These are phyloP conservation scores for Thymelicus acteon DNA, from an alignment of 2,888 invertebrate genomes.

Conservation along the genomic window DNA sequence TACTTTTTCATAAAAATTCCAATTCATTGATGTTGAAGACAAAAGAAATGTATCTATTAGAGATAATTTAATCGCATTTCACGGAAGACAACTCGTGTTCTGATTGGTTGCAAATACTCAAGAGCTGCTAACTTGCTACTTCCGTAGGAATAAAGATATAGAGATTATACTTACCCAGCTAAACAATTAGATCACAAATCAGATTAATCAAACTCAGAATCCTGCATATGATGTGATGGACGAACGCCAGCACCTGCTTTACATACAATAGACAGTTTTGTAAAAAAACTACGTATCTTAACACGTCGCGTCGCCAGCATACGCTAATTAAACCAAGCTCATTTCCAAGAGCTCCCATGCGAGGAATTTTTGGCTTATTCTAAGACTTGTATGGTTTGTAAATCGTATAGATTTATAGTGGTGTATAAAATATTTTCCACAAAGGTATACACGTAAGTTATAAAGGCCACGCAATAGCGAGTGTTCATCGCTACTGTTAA, in stretches of 20 bases:
- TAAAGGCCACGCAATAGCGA: too few species aligned
- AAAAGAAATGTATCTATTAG: too few species aligned
- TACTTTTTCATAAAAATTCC: too few species aligned
- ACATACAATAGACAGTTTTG: constrained; percentile 79
- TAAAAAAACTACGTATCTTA: constrained; percentile 55
- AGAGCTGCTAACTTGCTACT: too few species aligned
- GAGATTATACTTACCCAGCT: not conserved
- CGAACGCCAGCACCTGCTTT: constrained; percentile 71
- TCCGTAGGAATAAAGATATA: not conserved
- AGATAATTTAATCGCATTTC: too few species aligned
- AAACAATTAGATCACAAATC: not conserved
- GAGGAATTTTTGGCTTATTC: constrained; percentile 31
- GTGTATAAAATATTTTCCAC: not conserved
- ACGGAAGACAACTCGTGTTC: too few species aligned
- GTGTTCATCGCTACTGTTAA: too few species aligned
- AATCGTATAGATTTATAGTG: constrained; percentile 17
- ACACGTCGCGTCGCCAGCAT: constrained; percentile 69
- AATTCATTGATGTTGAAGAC: too few species aligned
- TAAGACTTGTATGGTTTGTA: constrained; percentile 23
- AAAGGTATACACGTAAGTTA: not conserved
- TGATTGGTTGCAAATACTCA: too few species aligned
- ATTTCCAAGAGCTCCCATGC: constrained; percentile 64
- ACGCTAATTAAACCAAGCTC: constrained; percentile 78
- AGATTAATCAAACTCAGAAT: constrained; percentile 47
- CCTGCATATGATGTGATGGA: constrained; percentile 81